A percentile compares a stretch with the other conserved stretches of the same genome.
Conservation (phyloP, 2,797 vertebrate genomes). For the Sarcoramphus papa region DNA sequence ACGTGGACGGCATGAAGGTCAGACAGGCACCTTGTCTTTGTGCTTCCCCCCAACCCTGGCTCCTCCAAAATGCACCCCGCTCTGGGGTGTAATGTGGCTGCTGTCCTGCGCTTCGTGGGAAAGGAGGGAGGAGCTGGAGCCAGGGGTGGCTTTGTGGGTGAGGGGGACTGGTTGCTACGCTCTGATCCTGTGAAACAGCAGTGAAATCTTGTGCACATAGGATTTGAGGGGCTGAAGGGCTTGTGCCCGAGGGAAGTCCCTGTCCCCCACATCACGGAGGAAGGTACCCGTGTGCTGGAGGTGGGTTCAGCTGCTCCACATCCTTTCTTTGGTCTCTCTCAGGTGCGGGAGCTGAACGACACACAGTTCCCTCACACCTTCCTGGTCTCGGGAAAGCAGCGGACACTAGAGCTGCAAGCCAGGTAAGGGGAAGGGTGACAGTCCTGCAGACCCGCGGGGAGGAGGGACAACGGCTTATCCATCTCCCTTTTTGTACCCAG, state of each 20-base stretch:
- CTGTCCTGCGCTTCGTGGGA: rapidly evolving
- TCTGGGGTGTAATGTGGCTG: background rate
- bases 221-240: background rate
- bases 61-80: background rate
- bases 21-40: conserved; percentile 16
- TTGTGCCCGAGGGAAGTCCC: background rate
- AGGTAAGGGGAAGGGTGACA: conserved; percentile 63
- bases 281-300: background rate
- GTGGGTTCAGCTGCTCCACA: background rate
- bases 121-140: background rate
- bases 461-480: background rate
- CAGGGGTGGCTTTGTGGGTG: background rate
- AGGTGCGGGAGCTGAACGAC: conserved; percentile 76
- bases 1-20: conserved; percentile 84
- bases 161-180: background rate
- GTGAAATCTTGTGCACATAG: background rate
- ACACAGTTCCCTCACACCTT: conserved; percentile 80
- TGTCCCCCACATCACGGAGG: background rate
- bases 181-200: background rate
- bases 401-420: conserved; percentile 84
- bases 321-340: background rate
- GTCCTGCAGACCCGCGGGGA: background rate
- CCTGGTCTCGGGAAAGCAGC: conserved; percentile 87
- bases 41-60: background rate
- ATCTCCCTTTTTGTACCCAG: conserved; percentile 39